Conservation (phyloP, 2,113 vertebrate genomes). For the Eptatretus burgeri region DNA sequence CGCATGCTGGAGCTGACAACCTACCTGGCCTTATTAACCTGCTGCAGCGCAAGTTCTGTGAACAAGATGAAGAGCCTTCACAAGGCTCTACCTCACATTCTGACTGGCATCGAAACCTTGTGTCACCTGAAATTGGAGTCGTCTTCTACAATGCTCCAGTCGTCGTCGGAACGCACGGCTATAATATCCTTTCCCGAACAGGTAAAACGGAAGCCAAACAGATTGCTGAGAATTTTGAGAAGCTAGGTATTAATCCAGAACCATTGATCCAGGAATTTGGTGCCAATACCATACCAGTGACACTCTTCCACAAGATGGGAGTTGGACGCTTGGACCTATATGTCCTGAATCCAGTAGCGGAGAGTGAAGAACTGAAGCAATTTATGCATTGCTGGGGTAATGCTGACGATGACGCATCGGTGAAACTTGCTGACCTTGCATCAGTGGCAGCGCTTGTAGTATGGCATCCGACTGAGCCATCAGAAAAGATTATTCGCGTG, state of each 20-base stretch:
- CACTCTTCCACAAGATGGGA: conserved; percentile 79
- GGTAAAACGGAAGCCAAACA: conserved; percentile 28
- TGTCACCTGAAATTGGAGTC: conserved; percentile 54
- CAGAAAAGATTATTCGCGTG: conserved; percentile 48
- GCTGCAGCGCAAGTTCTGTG: conserved; percentile 41
- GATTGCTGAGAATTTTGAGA: conserved; percentile 25
- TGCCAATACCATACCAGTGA: conserved; percentile 19
- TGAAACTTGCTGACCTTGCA: conserved; percentile 13
- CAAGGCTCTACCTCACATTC: conserved; percentile 18
- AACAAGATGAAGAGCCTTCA: conserved; percentile 27
- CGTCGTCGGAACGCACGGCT: not conserved
- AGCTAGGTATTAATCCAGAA: conserved; percentile 25
- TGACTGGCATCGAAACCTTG: conserved; percentile 33
- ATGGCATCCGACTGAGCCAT: conserved; percentile 41
- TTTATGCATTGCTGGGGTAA: conserved; percentile 31
- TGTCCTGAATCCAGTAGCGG: conserved; percentile 35
- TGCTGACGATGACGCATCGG: not conserved
- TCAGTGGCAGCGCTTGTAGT: conserved; percentile 52
- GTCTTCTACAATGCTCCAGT: conserved; percentile 42
- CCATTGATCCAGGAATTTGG: conserved; percentile 18
- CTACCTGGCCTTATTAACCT: conserved; percentile 59
- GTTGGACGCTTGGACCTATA: conserved; percentile 68
- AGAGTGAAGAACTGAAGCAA: conserved; percentile 25
- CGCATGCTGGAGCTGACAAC: conserved; percentile 45
- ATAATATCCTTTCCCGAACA: conserved; percentile 13